Percentiles rank a stretch among this genome's conserved stretches.
phyloP scores from a whole-genome alignment of 2,113 vertebrate species.

The Egretta garzetta region DNA sequence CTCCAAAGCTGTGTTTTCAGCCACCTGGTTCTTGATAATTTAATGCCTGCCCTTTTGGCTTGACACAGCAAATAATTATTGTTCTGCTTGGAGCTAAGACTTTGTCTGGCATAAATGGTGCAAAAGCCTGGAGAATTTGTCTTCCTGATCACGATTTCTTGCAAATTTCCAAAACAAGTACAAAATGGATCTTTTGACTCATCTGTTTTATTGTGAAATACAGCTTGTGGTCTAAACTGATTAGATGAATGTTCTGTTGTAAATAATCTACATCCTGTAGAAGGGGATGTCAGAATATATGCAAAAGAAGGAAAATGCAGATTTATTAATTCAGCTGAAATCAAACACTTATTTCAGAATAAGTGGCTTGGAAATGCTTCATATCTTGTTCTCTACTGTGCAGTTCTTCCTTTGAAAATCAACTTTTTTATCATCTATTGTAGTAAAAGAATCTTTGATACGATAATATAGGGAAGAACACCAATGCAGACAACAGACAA shows the following conservation, averaged over 20 bases:
- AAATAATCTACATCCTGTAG: neutral
- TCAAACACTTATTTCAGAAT: neutral
- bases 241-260: neutral
- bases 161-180: neutral
- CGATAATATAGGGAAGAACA: neutral
- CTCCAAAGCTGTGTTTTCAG: neutral
- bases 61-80: neutral
- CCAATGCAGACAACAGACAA: slow-evolving; percentile 5
- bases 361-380: neutral
- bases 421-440: neutral
- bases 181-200: neutral
- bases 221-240: neutral
- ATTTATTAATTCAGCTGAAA: neutral
- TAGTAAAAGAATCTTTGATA: slow-evolving; percentile 11
- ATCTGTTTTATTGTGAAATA: neutral
- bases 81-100: neutral
- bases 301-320: neutral
- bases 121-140: neutral
- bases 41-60: neutral
- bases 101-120: neutral
- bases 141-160: neutral
- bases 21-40: neutral
- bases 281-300: neutral
- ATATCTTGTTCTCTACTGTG: neutral
- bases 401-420: neutral